Conservation (phyloP, 2,797 vertebrate genomes). For the Hephaestus fuliginosus region DNA sequence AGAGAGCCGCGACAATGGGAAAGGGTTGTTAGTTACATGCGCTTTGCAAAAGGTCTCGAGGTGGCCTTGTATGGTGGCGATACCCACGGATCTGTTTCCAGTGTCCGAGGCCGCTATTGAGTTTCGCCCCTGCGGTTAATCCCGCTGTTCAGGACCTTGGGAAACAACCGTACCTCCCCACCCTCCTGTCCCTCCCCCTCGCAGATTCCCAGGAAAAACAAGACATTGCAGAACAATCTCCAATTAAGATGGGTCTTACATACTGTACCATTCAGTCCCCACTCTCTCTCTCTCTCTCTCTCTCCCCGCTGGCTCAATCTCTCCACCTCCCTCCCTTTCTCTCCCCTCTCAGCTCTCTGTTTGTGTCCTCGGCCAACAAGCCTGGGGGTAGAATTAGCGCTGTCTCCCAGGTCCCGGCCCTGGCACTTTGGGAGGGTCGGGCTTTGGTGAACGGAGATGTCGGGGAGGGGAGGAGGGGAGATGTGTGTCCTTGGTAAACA, state of each 20-base stretch:
- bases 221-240: conserved; percentile 84
- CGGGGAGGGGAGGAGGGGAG: conserved; percentile 41
- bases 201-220: conserved; percentile 85
- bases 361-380: conserved; percentile 78
- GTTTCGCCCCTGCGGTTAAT: conserved; percentile 83
- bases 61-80: conserved; percentile 77
- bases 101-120: conserved; percentile 81
- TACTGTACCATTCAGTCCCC: conserved; percentile 82
- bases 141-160: conserved; percentile 88
- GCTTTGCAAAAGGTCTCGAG: conserved; percentile 78
- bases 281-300: conserved; percentile 28
- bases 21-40: conserved; percentile 80
- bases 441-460: conserved; percentile 64
- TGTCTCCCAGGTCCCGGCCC: conserved; percentile 84
- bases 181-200: conserved; percentile 52
- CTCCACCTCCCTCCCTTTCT: conserved; percentile 48
- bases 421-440: conserved; percentile 76
- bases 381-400: conserved; percentile 82
- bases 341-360: conserved; percentile 68
- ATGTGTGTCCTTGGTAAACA: conserved; percentile 86
- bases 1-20: conserved; percentile 71
- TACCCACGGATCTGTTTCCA: conserved; percentile 83
- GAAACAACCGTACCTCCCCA: conserved; percentile 76
- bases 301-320: conserved; percentile 56
- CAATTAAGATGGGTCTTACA: conserved; percentile 85